These are phyloP conservation scores for Mus caroli DNA, from an alignment of 2,797 vertebrate species.

Conservation along the genomic window DNA sequence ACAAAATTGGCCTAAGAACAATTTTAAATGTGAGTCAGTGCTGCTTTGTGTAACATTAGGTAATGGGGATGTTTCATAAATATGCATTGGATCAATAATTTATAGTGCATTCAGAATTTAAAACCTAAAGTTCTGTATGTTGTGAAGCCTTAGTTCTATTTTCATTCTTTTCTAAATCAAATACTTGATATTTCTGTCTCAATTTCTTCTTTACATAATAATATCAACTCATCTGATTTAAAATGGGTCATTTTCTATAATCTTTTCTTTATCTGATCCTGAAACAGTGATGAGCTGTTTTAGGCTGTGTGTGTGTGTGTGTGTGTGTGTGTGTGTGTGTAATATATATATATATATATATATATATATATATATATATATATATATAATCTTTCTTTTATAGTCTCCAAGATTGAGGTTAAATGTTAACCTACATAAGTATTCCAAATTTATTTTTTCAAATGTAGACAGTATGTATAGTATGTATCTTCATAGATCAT, in stretches of 20 bases:
- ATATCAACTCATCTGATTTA: not conserved
- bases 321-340: not conserved
- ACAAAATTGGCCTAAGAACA: slow-evolving; percentile 52
- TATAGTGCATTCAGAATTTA: slow-evolving; percentile 42
- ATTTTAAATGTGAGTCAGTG: slow-evolving; percentile 48
- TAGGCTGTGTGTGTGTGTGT: not conserved
- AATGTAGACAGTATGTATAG: not conserved
- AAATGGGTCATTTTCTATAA: not conserved
- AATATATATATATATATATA: too few species aligned
- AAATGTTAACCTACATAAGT: not conserved
- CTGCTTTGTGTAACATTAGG: slow-evolving; percentile 33
- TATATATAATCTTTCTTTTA: not conserved
- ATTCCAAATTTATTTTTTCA: slow-evolving; percentile 5
- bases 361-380: not conserved
- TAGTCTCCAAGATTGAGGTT: not conserved
- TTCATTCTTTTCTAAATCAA: not conserved
- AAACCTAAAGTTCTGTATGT: not conserved
- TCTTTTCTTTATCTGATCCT: not conserved
- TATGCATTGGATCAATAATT: slow-evolving; percentile 59
- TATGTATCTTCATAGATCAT: not conserved
- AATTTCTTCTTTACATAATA: not conserved
- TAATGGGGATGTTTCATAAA: slow-evolving; percentile 63
- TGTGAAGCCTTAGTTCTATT: not conserved
- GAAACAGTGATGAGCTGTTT: not conserved
- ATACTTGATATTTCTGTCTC: not conserved